A percentile compares a stretch with the other conserved stretches of the same genome.
phyloP scores from a whole-genome alignment of 2,113 vertebrate genomes.

The Corythoichthys haematopterus region DNA sequence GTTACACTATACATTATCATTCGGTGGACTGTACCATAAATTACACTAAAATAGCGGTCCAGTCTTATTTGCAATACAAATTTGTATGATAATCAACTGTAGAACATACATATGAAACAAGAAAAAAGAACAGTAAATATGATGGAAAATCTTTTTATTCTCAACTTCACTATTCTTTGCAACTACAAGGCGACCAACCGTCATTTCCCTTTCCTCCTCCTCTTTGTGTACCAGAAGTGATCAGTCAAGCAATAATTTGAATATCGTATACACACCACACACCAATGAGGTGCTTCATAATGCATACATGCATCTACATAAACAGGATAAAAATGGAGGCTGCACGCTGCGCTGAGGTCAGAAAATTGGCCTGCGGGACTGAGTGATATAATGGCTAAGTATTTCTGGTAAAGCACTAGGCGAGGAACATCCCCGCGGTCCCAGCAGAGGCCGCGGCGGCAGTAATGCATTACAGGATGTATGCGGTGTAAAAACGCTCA shows the following conservation, averaged over 20 bases:
- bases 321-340: conserved; percentile 52
- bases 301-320: conserved; percentile 60
- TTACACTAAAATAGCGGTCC: neutral
- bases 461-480: conserved; percentile 72
- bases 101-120: neutral
- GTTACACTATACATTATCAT: neutral
- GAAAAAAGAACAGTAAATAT: neutral
- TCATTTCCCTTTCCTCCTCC: conserved; percentile 4
- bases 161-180: neutral
- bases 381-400: conserved; percentile 66
- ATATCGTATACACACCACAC: conserved; percentile 37
- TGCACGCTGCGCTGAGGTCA: conserved; percentile 62
- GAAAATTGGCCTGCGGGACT: conserved; percentile 60
- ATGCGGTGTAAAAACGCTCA: conserved; percentile 63
- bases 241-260: conserved; percentile 47
- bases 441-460: conserved; percentile 61
- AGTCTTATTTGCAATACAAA: neutral
- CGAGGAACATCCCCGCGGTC: conserved; percentile 60
- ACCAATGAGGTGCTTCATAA: conserved; percentile 55
- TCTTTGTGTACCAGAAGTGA: conserved; percentile 28
- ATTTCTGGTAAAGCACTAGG: conserved; percentile 71
- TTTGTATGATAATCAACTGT: neutral
- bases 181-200: conserved; percentile 8
- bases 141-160: neutral
- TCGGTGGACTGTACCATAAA: neutral